Base-by-base conservation (phyloP, 2,888 invertebrate species). In the Hirtodrosophila confusa region DNA sequence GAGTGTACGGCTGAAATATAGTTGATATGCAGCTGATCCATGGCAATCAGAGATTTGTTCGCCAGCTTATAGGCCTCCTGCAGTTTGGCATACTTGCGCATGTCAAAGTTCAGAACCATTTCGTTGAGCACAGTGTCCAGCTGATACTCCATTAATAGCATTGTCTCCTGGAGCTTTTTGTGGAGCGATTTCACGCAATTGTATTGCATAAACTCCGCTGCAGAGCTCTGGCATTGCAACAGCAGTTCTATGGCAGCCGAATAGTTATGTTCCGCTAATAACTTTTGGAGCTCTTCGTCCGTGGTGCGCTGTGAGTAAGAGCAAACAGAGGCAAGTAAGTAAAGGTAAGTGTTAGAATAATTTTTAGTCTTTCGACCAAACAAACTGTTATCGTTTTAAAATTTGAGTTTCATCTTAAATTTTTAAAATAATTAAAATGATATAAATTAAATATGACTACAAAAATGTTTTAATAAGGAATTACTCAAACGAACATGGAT, bases 1-100 rank as follows among this genome's bases (percentile, higher is more conserved):
- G 95, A 96, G 76, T 97, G 98, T 11, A 99, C 96, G 0, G 97
- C 96, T 39, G 97, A 97, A 0, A 97, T 96, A 86, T 97, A 98
- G 90, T 98, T 98, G 94, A 99, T 98, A 79, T 97, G 97, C 8
- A 99, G 91, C 90, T 98, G 98, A 90, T 99, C 98, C 94, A 98
- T 96, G 0, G 98, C 97, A 2, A 96, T 95, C 91, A 98, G 95
- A 0, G 96, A 97, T 91, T 99, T 99, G 0, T 97, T 98, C 3
- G 99, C 92, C 23, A 98, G 92, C 37, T 94, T 94, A 89, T 98
- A 99, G 0, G 99, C 99, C 75, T 94, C 94, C 88, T 97, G 96
- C 0, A 99, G 92, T 78, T 97, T 96, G 8, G 94, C 93, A 89
- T 98, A 99, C 5, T 95, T 94, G 9, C 93, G 93, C 23, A 94